These are phyloP conservation scores for Umimayanthus chanpuru DNA, from an alignment of 92 coral and sea anemone species.

Conservation along the genomic window DNA sequence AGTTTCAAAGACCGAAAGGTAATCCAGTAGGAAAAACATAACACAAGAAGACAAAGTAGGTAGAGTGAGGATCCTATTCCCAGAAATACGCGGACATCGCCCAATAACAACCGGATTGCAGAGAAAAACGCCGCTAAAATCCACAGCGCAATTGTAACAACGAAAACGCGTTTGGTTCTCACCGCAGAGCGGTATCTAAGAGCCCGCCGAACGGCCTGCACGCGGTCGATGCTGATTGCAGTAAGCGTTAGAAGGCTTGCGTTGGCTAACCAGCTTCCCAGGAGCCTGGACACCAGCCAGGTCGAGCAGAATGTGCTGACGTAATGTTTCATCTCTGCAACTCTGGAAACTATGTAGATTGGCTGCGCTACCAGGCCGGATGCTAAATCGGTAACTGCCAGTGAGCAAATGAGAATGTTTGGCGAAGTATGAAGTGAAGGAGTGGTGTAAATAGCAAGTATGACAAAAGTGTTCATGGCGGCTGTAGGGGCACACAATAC, in stretches of 20 bases:
- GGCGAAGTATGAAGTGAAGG: conserved; percentile 40
- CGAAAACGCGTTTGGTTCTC: conserved; percentile 26
- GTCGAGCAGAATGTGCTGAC: conserved; percentile 34
- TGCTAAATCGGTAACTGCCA: conserved; percentile 40
- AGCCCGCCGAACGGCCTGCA: conserved; percentile 21
- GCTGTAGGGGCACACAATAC: conserved; percentile 24
- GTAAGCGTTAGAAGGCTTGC: conserved; percentile 26
- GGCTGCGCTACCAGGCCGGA: conserved; percentile 45
- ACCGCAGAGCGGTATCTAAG: conserved; percentile 42
- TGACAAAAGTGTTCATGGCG: conserved; percentile 12
- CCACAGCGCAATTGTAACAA: conserved; percentile 22
- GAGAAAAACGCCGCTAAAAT: conserved; percentile 32
- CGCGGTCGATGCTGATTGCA: conserved; percentile 39
- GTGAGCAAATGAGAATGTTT: conserved; percentile 36
- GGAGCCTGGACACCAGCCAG: conserved; percentile 42
- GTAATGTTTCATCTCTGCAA: conserved; percentile 29
- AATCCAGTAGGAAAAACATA: conserved; percentile 27
- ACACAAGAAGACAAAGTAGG: conserved; percentile 24
- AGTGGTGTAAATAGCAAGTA: conserved; percentile 25
- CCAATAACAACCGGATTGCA: conserved; percentile 1
- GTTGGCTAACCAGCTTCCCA: conserved; percentile 38
- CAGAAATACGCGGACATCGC: conserved; percentile 31
- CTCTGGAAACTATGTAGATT: conserved; percentile 25
- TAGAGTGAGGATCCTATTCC: conserved; percentile 31
- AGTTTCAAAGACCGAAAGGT: conserved; percentile 20